Evolutionary conservation across 2,797 vertebrate species (phyloP).

Genomic region (Cossypha polioptera): DNA sequence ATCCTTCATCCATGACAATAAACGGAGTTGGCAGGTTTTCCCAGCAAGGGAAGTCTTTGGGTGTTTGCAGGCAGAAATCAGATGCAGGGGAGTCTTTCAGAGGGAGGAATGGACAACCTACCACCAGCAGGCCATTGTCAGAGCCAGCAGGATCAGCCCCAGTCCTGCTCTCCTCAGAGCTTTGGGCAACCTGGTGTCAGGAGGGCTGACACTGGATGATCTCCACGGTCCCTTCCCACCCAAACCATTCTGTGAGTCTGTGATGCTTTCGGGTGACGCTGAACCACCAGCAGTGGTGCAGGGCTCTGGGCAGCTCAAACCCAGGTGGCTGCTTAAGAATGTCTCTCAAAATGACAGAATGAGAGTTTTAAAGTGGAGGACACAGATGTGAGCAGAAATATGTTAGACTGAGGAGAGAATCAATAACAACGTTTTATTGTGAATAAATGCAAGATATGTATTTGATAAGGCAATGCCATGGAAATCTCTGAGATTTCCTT

Average conservation of each 20-base stretch:
- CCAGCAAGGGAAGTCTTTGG: background rate
- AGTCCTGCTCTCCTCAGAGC: background rate
- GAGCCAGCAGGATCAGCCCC: background rate
- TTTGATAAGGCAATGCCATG: background rate
- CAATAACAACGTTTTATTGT: background rate
- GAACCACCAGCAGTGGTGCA: rapidly evolving
- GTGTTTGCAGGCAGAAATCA: background rate
- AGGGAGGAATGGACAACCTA: background rate
- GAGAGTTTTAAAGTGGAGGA: background rate
- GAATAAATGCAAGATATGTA: background rate
- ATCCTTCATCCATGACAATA: background rate
- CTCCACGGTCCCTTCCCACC: background rate
- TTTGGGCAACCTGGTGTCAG: background rate
- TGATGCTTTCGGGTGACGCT: rapidly evolving
- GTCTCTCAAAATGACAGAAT: background rate
- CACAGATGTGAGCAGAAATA: background rate
- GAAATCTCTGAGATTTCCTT: background rate
- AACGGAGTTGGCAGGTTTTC: background rate
- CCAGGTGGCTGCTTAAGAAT: background rate
- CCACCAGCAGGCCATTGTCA: background rate
- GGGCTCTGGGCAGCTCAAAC: background rate
- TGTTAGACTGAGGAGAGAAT: background rate
- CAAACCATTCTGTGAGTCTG: background rate
- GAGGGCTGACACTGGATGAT: background rate
- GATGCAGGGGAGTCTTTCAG: background rate